Evolutionary conservation across 2,113 vertebrate species (phyloP), one percentile per base, ranked within the genome.

Genomic region (Struthio camelus): DNA sequence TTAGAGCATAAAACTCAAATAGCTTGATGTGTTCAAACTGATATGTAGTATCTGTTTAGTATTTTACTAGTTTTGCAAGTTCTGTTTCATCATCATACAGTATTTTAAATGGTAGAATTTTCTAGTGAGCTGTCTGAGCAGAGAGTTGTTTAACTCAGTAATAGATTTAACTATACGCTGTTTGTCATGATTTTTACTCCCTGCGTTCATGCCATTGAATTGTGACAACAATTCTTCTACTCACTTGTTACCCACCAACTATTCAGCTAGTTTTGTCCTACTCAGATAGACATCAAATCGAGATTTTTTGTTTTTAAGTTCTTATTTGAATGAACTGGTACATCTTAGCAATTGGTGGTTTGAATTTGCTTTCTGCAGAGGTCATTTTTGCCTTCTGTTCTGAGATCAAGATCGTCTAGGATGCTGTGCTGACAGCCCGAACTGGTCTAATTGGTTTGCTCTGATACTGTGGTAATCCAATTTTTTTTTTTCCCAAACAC

Each of bases 201-300:
- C 56, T 85, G 62, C 82, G 80, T 80, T 82, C 4, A 7, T 58
- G 61, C 46, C 66, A 54, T 36, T 95, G 89, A 92, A 61, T 85
- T 78, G 92, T 92, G 56, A 87, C 86, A 44, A 85, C 44, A 94
- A 89, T 90, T 95, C 93, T 89, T 95, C 91, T 93, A 25, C 75
- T 87, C 38, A 12, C 42, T 73, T 81, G 53, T 92, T 96, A 87
- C 44, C 91, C 87, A 44, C 36, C 84, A 80, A 65, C 88, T 95
- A 11, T 92, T 92, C 73, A 84, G 46, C 78, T 80, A 24, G n/a
- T 61, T 89, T 80, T 48, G 84, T 92, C 89, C 73, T 92, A 56
- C 54, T 24, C 65, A 73, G 91, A 85, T 36, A 96, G 73, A 77
- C 44, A 73, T 85, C 70, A 87, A 73, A 81, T 87, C 4, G 0